These are phyloP conservation scores for Hybos culiciformis DNA, from an alignment of 2,888 invertebrate species.

Conservation along the genomic window DNA sequence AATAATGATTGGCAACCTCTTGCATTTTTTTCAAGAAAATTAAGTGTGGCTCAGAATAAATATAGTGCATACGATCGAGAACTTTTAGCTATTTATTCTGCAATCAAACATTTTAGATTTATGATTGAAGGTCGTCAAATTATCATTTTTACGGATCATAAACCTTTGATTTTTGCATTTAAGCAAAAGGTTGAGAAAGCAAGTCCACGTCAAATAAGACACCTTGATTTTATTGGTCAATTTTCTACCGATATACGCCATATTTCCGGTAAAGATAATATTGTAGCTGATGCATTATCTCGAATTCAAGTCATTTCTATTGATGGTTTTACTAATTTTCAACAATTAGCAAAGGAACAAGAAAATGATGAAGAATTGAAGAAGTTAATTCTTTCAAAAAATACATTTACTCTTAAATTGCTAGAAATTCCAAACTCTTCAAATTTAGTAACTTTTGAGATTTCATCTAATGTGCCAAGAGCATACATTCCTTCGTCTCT, in stretches of 20 bases:
- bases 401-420: no score
- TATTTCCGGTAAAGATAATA: constrained; percentile 14
- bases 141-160: constrained; percentile 15
- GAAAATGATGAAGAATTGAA: no score
- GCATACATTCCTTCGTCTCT: no score
- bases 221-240: constrained; percentile 23
- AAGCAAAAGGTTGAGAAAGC: constrained; percentile 19
- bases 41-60: constrained; percentile 21
- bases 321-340: no score
- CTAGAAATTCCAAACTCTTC: no score
- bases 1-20: constrained; percentile 19
- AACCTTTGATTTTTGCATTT: constrained; percentile 22
- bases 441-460: no score
- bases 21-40: constrained; percentile 26
- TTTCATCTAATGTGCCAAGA: no score
- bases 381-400: no score
- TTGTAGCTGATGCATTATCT: constrained; percentile 16
- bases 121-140: constrained; percentile 14
- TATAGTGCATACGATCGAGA: constrained; percentile 29
- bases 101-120: constrained; percentile 20
- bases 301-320: constrained; percentile 13
- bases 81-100: constrained; percentile 27
- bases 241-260: constrained; percentile 11
- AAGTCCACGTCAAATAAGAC: constrained; percentile 25
- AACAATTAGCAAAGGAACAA: no score